phyloP scores from a whole-genome alignment of 2,113 vertebrate species.

The Lampris incognitus region DNA sequence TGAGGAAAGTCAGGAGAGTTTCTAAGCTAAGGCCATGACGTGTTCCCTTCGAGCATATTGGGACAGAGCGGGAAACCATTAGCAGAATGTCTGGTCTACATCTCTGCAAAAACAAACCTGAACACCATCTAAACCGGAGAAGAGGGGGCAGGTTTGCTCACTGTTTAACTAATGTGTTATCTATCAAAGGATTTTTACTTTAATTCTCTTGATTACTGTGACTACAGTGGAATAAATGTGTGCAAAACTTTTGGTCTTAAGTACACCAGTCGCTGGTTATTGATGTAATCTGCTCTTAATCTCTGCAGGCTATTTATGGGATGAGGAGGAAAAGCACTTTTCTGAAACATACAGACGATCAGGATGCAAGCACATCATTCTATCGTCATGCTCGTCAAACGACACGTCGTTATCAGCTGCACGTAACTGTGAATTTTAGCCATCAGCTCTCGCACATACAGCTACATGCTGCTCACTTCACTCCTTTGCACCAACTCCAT shows the following conservation, averaged over 20 bases:
- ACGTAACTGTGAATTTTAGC: slow-evolving; percentile 30
- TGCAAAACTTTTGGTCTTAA: slow-evolving; percentile 12
- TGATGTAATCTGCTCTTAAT: slow-evolving; percentile 35
- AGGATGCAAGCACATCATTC: background rate
- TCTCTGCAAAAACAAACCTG: background rate
- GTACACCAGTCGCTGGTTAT: slow-evolving; percentile 34
- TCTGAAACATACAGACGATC: background rate
- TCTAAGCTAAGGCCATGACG: no score
- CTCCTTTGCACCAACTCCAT: slow-evolving; percentile 10
- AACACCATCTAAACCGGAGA: background rate
- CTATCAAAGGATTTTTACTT: background rate
- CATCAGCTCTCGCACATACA: slow-evolving; percentile 2
- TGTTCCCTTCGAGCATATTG: no score
- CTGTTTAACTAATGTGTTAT: slow-evolving; percentile 16
- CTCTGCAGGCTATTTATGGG: slow-evolving; percentile 36
- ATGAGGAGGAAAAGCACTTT: background rate
- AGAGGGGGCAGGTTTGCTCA: background rate
- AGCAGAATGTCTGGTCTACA: no score
- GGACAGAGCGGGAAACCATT: no score
- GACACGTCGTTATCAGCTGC: slow-evolving; percentile 27
- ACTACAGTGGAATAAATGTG: slow-evolving; percentile 10
- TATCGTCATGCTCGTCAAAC: slow-evolving; percentile 31
- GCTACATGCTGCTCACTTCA: background rate
- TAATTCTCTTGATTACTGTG: no score
- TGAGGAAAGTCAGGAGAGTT: background rate